phyloP scores from a whole-genome alignment of 2,888 invertebrate genomes.

The Cistogaster globosa region DNA sequence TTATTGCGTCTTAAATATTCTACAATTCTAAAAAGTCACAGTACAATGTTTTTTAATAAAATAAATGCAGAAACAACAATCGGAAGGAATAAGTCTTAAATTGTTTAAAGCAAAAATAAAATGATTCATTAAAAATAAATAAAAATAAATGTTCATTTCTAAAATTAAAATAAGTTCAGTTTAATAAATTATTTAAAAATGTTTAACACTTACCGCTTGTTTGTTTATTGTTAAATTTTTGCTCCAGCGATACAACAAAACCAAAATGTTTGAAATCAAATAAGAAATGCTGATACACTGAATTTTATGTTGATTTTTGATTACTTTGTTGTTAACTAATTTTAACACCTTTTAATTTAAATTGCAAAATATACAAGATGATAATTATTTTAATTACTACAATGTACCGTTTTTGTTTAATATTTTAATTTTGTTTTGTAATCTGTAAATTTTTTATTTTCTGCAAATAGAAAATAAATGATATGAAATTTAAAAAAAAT shows the following conservation, averaged over 20 bases:
- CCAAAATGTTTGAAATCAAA: neutral
- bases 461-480: no score
- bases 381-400: no score
- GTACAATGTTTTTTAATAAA: no score
- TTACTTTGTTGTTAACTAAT: neutral
- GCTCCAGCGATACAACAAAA: neutral
- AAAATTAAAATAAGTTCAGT: no score
- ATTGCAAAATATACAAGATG: neutral
- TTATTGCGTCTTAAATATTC: no score
- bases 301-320: neutral
- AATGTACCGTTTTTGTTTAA: no score
- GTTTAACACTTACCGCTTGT: slow-evolving; percentile 36
- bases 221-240: neutral
- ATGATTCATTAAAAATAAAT: neutral
- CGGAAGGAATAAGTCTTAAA: neutral
- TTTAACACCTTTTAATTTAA: slow-evolving; percentile 49
- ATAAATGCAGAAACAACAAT: no score
- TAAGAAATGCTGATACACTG: slow-evolving; percentile 44
- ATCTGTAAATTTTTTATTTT: no score
- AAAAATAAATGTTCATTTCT: no score
- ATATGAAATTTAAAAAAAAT: neutral
- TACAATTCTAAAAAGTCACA: no score
- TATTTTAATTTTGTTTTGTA: no score
- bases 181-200: neutral
- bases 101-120: neutral